phyloP scores from a whole-genome alignment of 2,113 vertebrate species.

The Triplophysa dalaica region DNA sequence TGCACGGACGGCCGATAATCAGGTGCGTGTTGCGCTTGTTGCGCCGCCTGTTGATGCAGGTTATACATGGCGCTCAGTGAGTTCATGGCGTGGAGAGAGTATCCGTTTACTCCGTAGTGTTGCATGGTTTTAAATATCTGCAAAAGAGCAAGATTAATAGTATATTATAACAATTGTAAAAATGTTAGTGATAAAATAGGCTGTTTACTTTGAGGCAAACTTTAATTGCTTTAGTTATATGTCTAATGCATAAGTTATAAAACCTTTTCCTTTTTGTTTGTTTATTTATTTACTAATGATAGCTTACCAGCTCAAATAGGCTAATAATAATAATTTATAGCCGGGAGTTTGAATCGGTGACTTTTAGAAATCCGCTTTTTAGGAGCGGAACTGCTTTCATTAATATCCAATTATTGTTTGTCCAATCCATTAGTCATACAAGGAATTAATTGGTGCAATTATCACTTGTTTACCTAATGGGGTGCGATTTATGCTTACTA shows the following conservation, averaged over 20 bases:
- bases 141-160: neutral
- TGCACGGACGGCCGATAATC: conserved; percentile 96
- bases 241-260: no score
- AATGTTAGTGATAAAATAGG: no score
- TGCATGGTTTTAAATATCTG: conserved; percentile 78
- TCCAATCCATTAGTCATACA: conserved; percentile 97
- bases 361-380: conserved; percentile 37
- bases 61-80: conserved; percentile 99
- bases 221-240: neutral
- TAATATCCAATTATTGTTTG: conserved; percentile 97
- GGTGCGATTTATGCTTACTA: conserved; percentile 76
- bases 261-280: neutral
- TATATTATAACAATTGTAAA: neutral
- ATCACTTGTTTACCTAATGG: conserved; percentile 88
- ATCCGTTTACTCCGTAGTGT: conserved; percentile 98
- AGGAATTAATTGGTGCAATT: conserved; percentile 98
- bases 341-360: neutral
- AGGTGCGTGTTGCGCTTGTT: conserved; percentile 93
- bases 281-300: neutral
- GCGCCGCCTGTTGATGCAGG: conserved; percentile 97
- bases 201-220: neutral
- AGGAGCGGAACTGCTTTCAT: conserved; percentile 81
- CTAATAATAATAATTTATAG: neutral
- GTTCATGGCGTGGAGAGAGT: conserved; percentile 97
- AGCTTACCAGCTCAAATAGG: neutral